These are phyloP conservation scores for Periparus ater DNA, from an alignment of 2,797 vertebrate species.

Conservation along the genomic window DNA sequence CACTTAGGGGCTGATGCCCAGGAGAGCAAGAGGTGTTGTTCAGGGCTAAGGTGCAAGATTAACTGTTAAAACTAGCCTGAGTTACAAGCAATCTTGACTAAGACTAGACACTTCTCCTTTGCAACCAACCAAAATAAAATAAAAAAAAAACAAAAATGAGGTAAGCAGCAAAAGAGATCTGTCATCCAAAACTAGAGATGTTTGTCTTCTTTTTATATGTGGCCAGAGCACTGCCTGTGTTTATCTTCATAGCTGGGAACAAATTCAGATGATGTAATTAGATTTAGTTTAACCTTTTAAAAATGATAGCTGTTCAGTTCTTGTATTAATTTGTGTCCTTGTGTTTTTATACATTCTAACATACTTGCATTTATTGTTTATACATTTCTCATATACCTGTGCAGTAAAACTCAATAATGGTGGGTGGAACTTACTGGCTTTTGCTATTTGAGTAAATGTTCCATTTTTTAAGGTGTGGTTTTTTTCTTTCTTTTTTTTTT, in stretches of 20 bases:
- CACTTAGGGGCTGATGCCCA: neutral
- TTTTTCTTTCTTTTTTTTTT: neutral
- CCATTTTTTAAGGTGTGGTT: neutral
- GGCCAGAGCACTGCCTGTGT: slow-evolving; percentile 52
- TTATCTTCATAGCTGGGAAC: slow-evolving; percentile 51
- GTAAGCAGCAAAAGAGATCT: neutral
- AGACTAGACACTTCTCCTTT: neutral
- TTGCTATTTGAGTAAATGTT: neutral
- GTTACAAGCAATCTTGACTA: neutral
- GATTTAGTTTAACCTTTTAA: slow-evolving; percentile 48
- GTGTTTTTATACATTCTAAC: neutral
- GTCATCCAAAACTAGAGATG: slow-evolving; percentile 25
- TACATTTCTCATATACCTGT: neutral
- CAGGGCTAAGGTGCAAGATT: neutral
- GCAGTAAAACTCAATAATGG: neutral
- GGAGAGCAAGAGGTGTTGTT: neutral
- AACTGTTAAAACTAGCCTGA: neutral
- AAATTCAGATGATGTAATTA: slow-evolving; percentile 59
- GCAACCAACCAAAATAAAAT: neutral
- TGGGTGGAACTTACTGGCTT: neutral
- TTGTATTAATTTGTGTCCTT: neutral
- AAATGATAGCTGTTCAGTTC: neutral
- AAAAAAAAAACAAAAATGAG: neutral
- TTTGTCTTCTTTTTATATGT: slow-evolving; percentile 57
- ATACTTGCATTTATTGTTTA: neutral